A percentile compares a stretch with the other conserved stretches of the same genome.
phyloP scores from a whole-genome alignment of 2,797 vertebrate species.

The Peromyscus melanophrys region DNA sequence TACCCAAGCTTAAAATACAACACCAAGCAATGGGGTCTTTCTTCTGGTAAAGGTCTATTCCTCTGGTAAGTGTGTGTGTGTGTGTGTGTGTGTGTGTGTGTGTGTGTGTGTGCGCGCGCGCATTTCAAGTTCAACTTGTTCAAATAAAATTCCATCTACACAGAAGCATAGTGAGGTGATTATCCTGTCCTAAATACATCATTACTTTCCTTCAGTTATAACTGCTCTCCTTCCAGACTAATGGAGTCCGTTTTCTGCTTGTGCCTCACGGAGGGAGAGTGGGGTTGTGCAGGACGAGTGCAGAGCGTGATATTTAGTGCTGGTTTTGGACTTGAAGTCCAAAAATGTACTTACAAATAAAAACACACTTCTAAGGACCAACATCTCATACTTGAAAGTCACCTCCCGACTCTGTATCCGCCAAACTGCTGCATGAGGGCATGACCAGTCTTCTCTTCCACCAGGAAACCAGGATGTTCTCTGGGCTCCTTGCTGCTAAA shows the following conservation, averaged over 20 bases:
- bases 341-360: neutral
- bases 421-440: neutral
- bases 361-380: neutral
- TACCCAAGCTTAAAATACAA: constrained; percentile 64
- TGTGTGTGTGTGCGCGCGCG: constrained; percentile 9
- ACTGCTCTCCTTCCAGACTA: constrained; percentile 55
- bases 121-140: constrained; percentile 68
- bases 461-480: neutral
- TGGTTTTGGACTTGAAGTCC: neutral
- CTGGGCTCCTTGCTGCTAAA: neutral
- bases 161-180: constrained; percentile 62
- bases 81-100: constrained; percentile 9
- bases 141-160: constrained; percentile 63
- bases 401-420: neutral
- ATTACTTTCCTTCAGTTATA: constrained; percentile 73
- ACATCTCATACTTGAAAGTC: constrained; percentile 16
- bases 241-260: neutral
- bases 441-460: neutral
- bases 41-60: neutral
- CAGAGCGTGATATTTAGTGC: neutral
- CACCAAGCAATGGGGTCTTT: neutral
- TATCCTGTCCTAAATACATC: constrained; percentile 34
- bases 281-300: neutral
- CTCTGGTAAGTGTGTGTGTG: neutral
- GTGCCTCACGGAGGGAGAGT: neutral